These are phyloP conservation scores for Athene noctua DNA, from an alignment of 2,113 vertebrate species.

Conservation along the genomic window DNA sequence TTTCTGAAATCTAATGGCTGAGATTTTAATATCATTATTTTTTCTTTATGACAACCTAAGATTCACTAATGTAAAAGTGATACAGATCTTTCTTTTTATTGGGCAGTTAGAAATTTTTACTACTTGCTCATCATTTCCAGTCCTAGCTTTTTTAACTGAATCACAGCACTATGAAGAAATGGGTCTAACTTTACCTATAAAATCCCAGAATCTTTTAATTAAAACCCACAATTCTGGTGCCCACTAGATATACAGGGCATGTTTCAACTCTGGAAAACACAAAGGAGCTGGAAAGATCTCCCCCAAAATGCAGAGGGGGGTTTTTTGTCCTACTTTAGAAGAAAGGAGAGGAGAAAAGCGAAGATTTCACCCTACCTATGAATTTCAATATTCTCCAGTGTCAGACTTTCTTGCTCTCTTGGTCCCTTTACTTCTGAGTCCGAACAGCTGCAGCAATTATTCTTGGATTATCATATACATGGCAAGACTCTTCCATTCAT, in stretches of 20 bases:
- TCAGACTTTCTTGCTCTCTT: neutral
- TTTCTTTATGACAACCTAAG: conserved; percentile 19
- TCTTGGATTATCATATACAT: neutral
- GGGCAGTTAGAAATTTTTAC: neutral
- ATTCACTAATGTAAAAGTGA: neutral
- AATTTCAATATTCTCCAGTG: neutral
- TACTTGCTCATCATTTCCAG: conserved; percentile 1
- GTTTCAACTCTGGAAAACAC: neutral
- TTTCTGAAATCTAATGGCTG: neutral
- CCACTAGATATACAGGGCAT: neutral
- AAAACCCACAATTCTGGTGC: neutral
- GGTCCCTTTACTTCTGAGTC: neutral
- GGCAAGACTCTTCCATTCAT: neutral
- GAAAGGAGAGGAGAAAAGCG: neutral
- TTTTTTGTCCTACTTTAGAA: neutral
- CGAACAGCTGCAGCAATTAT: neutral
- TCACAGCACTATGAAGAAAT: neutral
- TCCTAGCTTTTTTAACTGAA: neutral
- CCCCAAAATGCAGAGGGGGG: accelerated
- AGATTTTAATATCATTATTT: neutral
- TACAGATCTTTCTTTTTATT: neutral
- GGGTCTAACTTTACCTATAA: neutral
- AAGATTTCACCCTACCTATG: neutral
- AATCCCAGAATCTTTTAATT: neutral
- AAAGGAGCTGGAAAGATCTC: neutral